Percentiles rank a stretch among this genome's conserved stretches.
These are phyloP conservation scores for Eledona agricola DNA, from an alignment of 2,888 invertebrate species.

Conservation along the genomic window DNA sequence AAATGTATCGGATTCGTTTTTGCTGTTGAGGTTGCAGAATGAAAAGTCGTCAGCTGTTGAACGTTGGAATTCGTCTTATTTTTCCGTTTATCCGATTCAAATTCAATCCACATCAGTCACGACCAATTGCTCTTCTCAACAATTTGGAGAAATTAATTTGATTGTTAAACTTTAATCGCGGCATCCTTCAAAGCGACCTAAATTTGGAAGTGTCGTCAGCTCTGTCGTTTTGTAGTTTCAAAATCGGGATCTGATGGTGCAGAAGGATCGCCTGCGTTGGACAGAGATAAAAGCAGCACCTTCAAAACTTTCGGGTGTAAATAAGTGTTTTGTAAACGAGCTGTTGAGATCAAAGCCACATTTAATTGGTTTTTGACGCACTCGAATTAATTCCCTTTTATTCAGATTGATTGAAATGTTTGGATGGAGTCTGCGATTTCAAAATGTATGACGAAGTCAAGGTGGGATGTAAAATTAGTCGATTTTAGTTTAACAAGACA, in stretches of 20 bases:
- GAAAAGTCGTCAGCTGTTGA: too few relatives aligned
- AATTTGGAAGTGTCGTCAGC: slow-evolving; percentile 63
- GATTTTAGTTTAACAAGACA: too few relatives aligned
- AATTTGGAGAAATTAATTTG: slow-evolving; percentile 61
- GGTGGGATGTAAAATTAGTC: too few relatives aligned
- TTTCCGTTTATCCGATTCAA: too few relatives aligned
- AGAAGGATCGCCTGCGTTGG: background rate
- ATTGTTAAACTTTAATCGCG: slow-evolving; percentile 10
- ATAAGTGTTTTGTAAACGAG: slow-evolving; percentile 9
- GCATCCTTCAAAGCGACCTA: slow-evolving; percentile 54
- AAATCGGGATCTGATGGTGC: slow-evolving; percentile 49
- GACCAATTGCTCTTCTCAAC: too few relatives aligned
- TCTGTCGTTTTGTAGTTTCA: slow-evolving; percentile 58
- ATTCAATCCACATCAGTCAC: too few relatives aligned
- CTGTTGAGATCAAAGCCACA: slow-evolving; percentile 2
- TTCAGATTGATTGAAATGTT: too few relatives aligned
- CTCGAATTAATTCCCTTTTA: background rate
- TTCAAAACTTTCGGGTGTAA: background rate
- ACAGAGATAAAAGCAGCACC: background rate
- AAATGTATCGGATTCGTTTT: too few relatives aligned
- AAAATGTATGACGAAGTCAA: too few relatives aligned
- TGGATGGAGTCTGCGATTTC: slow-evolving; percentile 4
- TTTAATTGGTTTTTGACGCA: slow-evolving; percentile 3
- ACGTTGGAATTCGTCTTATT: too few relatives aligned
- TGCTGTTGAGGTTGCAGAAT: too few relatives aligned